Evolutionary conservation across 2,113 vertebrate genomes (phyloP).

Genomic region (Saccopteryx leptura): DNA sequence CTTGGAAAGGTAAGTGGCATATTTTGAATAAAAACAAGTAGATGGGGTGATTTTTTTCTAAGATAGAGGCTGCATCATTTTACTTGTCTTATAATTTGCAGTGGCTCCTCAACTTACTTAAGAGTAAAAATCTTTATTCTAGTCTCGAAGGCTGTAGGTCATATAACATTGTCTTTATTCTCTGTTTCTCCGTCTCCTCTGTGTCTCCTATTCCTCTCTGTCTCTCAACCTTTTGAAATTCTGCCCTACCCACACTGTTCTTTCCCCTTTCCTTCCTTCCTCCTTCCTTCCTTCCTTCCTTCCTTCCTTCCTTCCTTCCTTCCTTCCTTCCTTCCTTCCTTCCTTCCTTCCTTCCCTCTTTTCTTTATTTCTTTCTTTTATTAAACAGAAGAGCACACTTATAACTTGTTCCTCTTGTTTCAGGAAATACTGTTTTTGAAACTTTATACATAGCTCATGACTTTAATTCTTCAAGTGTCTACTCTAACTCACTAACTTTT

Average conservation of each 20-base stretch:
- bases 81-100: not conserved
- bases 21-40: not conserved
- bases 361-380: too few species aligned
- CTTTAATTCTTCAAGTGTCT: not conserved
- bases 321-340: too few species aligned
- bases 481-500: not conserved
- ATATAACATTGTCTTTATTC: not conserved
- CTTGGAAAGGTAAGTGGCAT: not conserved
- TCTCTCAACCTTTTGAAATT: not conserved
- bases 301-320: too few species aligned
- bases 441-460: not conserved
- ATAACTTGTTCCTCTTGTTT: not conserved
- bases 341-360: too few species aligned
- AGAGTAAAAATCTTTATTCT: not conserved
- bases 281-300: too few species aligned
- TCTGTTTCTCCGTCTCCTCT: not conserved
- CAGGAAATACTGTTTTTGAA: not conserved
- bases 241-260: not conserved
- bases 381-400: too few species aligned
- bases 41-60: not conserved
- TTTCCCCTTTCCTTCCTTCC: too few species aligned
- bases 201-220: not conserved
- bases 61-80: not conserved
- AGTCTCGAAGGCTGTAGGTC: not conserved
- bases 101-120: not conserved